Evolutionary conservation across 2,888 invertebrate species (phyloP).

Genomic region (Apamea anceps): DNA sequence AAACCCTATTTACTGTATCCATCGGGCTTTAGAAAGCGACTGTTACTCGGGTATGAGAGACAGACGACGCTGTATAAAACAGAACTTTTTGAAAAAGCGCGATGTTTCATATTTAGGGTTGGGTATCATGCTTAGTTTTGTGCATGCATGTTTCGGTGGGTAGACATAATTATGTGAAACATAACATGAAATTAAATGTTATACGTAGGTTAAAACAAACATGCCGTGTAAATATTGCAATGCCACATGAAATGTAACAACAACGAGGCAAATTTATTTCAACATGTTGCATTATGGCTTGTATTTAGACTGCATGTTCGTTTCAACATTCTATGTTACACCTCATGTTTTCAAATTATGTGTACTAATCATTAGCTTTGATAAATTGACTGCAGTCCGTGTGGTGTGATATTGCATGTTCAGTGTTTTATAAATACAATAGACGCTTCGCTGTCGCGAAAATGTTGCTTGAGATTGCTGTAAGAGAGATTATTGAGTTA

Average conservation of each 20-base stretch:
- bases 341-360: background rate
- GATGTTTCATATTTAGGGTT: background rate
- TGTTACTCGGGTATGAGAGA: background rate
- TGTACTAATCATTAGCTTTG: background rate
- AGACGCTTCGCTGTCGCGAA: background rate
- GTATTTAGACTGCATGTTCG: background rate
- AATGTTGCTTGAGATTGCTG: background rate
- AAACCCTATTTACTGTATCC: background rate
- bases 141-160: background rate
- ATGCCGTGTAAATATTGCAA: background rate
- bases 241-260: background rate
- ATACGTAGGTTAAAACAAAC: background rate
- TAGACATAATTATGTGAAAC: background rate
- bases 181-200: background rate
- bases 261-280: background rate
- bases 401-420: slow-evolving; percentile 18
- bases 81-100: background rate
- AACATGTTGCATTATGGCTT: background rate
- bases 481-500: background rate
- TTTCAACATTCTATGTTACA: background rate
- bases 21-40: background rate
- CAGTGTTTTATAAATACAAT: background rate
- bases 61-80: background rate
- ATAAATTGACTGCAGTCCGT: background rate
- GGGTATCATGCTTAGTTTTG: slow-evolving; percentile 7